Conservation (phyloP, 2,888 invertebrate species). For the Micoletzkya japonica region DNA sequence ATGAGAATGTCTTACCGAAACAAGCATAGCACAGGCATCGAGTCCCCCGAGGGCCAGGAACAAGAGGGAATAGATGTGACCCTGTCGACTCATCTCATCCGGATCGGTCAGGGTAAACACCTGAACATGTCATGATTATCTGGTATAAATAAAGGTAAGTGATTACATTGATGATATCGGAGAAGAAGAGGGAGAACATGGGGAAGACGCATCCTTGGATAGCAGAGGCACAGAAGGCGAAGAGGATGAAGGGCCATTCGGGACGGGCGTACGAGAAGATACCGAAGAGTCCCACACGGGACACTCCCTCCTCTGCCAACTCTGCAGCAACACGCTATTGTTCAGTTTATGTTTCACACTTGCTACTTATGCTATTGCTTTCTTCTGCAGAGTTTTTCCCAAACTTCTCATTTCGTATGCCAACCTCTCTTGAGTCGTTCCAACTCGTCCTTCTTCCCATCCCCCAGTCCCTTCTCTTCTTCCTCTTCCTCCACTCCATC, state of each 20-base stretch:
- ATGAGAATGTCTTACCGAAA: slow-evolving; percentile 1
- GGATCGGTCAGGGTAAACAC: slow-evolving; percentile 10
- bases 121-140: not conserved
- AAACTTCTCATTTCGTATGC: not conserved
- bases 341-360: not conserved
- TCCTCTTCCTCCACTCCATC: not conserved
- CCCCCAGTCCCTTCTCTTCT: not conserved
- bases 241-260: slow-evolving; percentile 14
- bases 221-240: slow-evolving; percentile 16
- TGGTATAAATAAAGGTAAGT: too few species aligned
- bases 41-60: slow-evolving; percentile 24
- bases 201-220: slow-evolving; percentile 26
- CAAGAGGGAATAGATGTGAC: slow-evolving; percentile 19
- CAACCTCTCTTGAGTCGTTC: not conserved
- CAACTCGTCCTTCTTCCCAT: not conserved
- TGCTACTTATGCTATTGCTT: not conserved
- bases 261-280: slow-evolving; percentile 18
- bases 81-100: slow-evolving; percentile 11
- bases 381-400: not conserved
- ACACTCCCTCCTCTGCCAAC: slow-evolving; percentile 20
- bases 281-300: slow-evolving; percentile 11
- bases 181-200: slow-evolving; percentile 27
- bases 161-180: slow-evolving; percentile 24
- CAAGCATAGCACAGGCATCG: slow-evolving; percentile 16
- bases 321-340: slow-evolving; percentile 6